phyloP scores from a whole-genome alignment of 1,140 invertebrate genomes.

The Pentalonia nigronervosa region DNA sequence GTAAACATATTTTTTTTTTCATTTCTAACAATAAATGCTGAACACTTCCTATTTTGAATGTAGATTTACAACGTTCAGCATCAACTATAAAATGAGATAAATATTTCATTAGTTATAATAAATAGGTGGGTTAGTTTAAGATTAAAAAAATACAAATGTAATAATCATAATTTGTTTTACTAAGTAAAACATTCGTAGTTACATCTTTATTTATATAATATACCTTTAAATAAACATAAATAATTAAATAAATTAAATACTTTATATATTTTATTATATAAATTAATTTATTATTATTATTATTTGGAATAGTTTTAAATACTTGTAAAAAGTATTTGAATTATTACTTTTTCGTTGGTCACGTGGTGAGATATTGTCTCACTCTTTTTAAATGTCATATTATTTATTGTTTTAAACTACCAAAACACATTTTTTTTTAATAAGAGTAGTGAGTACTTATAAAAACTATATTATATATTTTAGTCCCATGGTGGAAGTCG shows the following conservation, averaged over 20 bases:
- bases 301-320: too few species aligned
- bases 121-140: neutral
- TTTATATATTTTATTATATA: too few species aligned
- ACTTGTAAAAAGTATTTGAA: too few species aligned
- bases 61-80: neutral
- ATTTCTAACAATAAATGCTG: conserved; percentile 11
- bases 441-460: too few species aligned
- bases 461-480: too few species aligned
- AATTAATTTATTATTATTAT: neutral
- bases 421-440: too few species aligned
- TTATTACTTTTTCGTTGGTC: too few species aligned
- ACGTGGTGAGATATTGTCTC: too few species aligned
- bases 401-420: too few species aligned
- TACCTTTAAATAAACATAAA: neutral
- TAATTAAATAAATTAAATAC: neutral
- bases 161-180: neutral
- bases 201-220: neutral
- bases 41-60: conserved; percentile 24
- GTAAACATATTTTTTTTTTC: neutral
- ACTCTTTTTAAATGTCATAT: too few species aligned
- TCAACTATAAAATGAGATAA: conserved; percentile 16
- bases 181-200: neutral
- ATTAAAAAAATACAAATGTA: too few species aligned
- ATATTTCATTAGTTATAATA: neutral
- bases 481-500: too few species aligned